Evolutionary conservation across 2,888 invertebrate species (phyloP), one percentile per base, ranked within the genome.

Genomic region (Steinernema hermaphroditum): DNA sequence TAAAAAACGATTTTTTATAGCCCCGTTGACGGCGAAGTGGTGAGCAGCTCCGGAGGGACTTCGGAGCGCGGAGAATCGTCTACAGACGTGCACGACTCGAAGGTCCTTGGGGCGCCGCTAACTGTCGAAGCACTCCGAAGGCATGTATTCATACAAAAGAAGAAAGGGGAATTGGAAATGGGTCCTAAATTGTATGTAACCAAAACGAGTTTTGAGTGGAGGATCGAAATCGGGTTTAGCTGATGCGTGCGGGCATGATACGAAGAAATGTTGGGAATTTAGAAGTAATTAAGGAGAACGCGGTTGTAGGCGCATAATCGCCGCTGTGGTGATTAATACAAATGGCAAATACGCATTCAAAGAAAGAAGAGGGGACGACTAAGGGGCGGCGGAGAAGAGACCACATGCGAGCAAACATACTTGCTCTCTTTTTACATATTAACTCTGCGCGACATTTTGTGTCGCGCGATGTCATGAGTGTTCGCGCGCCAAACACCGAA

Each of bases 191-290:
- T 62, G 62, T 62, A 62, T 62, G 62, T 62, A 62, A 62, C 62
- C 62, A 62, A 62, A 62, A 62, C 62, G 62, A 62, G 62, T 62
- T 62, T 62, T 9, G 62, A 62, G 62, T 62, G 62, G 32, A 62
- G 62, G 62, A 62, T 62, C 62, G 62, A 32, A 62, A 62, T 62
- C 62, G 62, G 62, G 62, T 62, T 62, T 62, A 62, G 62, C 62
- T 62, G 62, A 62, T 62, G 62, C 62, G 62, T 62, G 62, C 62
- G 32, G 62, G 62, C 62, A 62, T 62, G 27, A 62, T 29, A 27
- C 62, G 62, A 62, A 62, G 62, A 62, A 62, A 62, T 62, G 62
- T 32, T 62, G 62, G 62, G 62, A 62, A 62, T 62, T 62, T 19
- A 27, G 27, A 34, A 62, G 62, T 62, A 62, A 62, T 62, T 62